A percentile compares a stretch with the other conserved stretches of the same genome.
Conservation (phyloP, 2,113 vertebrate species). For the Recurvirostra avosetta region DNA sequence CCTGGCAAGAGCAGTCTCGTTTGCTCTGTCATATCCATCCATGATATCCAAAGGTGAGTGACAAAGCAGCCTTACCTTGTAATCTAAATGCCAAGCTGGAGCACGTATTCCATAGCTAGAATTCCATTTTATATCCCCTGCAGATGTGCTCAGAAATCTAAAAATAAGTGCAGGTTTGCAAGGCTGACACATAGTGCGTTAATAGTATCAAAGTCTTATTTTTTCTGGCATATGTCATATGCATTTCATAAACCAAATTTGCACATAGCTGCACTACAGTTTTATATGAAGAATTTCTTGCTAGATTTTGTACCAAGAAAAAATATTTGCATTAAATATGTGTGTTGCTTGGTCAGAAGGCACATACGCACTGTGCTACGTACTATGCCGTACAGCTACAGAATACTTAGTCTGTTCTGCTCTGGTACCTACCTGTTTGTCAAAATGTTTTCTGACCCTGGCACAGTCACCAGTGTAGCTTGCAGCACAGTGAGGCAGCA, state of each 20-base stretch:
- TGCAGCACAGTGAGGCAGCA: not conserved
- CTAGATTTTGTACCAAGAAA: not conserved
- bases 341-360: not conserved
- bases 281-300: not conserved
- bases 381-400: not conserved
- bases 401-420: not conserved
- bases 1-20: not conserved
- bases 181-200: not conserved
- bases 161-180: not conserved
- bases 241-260: not conserved
- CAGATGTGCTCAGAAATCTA: not conserved
- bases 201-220: not conserved
- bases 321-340: not conserved
- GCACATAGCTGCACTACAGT: not conserved
- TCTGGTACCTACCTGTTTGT: not conserved
- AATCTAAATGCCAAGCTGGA: not conserved
- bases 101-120: not conserved
- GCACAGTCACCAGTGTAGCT: not conserved
- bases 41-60: not conserved
- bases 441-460: not conserved
- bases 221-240: not conserved
- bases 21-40: not conserved
- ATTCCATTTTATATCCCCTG: not conserved
- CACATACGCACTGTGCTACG: not conserved
- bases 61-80: not conserved